Evolutionary conservation across 2,888 invertebrate genomes (phyloP), one percentile per base, ranked within the genome.

Genomic region (Parelbella ahira): DNA sequence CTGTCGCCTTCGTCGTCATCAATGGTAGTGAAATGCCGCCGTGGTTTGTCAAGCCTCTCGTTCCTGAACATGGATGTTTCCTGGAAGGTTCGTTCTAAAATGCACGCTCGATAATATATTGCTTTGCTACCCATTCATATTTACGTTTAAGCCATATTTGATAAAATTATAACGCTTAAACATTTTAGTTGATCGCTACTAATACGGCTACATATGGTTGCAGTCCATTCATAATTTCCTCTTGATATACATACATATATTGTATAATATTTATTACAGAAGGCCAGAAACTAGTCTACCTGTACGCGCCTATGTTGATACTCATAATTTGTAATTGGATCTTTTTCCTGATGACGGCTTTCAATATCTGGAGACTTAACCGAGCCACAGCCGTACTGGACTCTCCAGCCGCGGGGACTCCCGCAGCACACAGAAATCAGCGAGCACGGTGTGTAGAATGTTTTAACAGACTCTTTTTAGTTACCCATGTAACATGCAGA

Each of bases 271-370:
- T 25, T 4, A 12, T 24, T 24, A 4, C 12, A 84, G 84, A 59
- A 29, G 77, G 73, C 1, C 64, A 65, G 28, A 79, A 79, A 46
- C 42, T 81, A 1, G 36, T 79, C 0, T 86, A 84, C 45, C 54
- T 84, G 2, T 83, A 83, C 47, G 50, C 61, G 1, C 86, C 84
- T 0, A 82, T 86, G 79, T 41, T 84, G 49, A 66, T 82, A 27
- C 49, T 84, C 33, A 78, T 78, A 10, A 1, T 73, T 2, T 61
- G 63, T 43, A 86, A 86, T 57, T 82, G 81, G 81, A 20, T 77
- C 18, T 74, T 86, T 50, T 86, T 68, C 53, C 23, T 78, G 34
- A 75, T 86, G 82, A 84, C 86, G 0, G 76, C 78, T 0, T 82
- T 73, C 51, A 83, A 84, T 46, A 64, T 86, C 44, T 80, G 81